Evolutionary conservation across 2,113 vertebrate species (phyloP).

Genomic region (Carlito syrichta): DNA sequence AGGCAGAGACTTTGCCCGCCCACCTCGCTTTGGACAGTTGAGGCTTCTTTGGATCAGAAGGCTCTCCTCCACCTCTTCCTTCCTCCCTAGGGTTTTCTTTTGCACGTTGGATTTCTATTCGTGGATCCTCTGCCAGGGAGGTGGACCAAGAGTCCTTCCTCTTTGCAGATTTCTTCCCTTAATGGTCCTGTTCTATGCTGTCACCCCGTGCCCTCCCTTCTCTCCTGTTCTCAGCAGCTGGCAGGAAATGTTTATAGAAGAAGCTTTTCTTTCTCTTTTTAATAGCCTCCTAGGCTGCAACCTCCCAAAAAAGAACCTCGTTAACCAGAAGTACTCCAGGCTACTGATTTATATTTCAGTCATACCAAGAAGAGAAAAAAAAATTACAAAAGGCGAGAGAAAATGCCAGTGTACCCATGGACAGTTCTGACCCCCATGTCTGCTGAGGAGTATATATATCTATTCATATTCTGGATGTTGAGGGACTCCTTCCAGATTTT

Average conservation of each 20-base stretch:
- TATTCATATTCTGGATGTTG: neutral
- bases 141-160: neutral
- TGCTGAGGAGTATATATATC: neutral
- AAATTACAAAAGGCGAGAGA: neutral
- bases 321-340: conserved; percentile 42
- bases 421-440: neutral
- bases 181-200: neutral
- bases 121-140: neutral
- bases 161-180: neutral
- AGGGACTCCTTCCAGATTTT: neutral
- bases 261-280: conserved; percentile 41
- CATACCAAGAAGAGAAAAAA: neutral
- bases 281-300: conserved; percentile 36
- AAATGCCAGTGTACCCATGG: neutral
- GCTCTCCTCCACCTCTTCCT: neutral
- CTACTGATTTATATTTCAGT: conserved; percentile 58
- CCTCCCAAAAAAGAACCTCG: conserved; percentile 49
- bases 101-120: neutral
- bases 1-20: neutral
- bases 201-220: neutral
- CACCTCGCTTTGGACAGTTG: neutral
- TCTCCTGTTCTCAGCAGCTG: conserved; percentile 16
- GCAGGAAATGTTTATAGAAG: conserved; percentile 50
- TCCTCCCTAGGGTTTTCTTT: neutral
- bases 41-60: neutral